Evolutionary conservation across 64 coral and sea anemone species (phyloP), one percentile per base, ranked within the genome.

Genomic region (Montipora cactus): DNA sequence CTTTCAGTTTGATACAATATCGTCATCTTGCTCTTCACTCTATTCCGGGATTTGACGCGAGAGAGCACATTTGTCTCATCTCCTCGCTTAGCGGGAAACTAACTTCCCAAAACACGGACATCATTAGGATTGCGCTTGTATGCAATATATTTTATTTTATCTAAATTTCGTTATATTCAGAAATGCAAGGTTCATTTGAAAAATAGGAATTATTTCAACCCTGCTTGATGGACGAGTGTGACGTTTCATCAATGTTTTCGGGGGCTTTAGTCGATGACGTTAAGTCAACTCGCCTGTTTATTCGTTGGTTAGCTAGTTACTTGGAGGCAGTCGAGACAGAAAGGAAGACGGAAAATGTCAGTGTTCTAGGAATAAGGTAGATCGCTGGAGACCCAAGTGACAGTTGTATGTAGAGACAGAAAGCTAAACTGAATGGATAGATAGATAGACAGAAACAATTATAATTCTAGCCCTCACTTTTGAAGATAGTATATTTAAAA

Each of bases 341-440:
- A 66, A 71, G 82, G 82, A 72, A 49, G 82, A 72, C 46, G 82
- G 7, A 3, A 71, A 25, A 49, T 86, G 64, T 57, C 53, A 57
- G 53, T 70, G 82, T 68, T 86, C 68, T 45, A 86, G 82, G 82
- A 28, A 86, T 67, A 19, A 9, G 22, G 55, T 18, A 49, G 64
- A 71, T 86, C 18, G 14, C 16, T 53, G 82, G 59, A 86, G 47
- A 19, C 23, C 15, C 8, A 81, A 84, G 61, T 55, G 52, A 58
- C 58, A 51, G 1, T 86, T 50, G 47, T 44, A 12, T 48, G 82
- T 85, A 85, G 44, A 85, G 82, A 85, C 61, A 71, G 62, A 28
- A 70, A 85, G 6, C 15, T 46, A 28, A 28, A 28, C 28, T 28
- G 28, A 28, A 28, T 28, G 5, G 5, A 11, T 70, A 85, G 82